Evolutionary conservation across 2,113 vertebrate genomes (phyloP), one percentile per base, ranked within the genome.

Genomic region (Orycteropus afer): DNA sequence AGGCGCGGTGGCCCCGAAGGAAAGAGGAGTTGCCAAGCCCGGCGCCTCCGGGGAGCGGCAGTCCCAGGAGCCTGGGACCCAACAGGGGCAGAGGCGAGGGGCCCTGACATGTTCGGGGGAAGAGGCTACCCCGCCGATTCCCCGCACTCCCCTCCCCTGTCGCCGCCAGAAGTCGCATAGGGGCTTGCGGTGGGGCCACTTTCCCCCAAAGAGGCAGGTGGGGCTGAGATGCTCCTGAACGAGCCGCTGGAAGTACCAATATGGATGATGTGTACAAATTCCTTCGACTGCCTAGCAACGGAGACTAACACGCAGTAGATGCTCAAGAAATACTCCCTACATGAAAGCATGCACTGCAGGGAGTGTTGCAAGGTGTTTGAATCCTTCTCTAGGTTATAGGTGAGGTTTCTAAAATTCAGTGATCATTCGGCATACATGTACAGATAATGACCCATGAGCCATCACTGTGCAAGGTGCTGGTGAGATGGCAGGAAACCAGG

Each of bases 281-380:
- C 25, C 74, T 77, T 27, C 7, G 11, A 67, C 18, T 83, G 73
- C 79, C 86, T 87, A 57, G 49, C 77, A 89, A 85, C 42, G 1
- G 76, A 86, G n/a, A 20, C 85, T 51, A 57, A 51, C 89, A 27
- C 18, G 5, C 74, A 69, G 71, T 42, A 94, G 55, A 76, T 69
- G 67, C 79, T 90, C 29, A 90, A 78, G 86, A 90, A 93, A 93
- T 57, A 23, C 59, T 67, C 67, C 55, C 74, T 87, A 84, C 77
- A 73, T 53, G 59, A 82, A 93, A 53, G 32, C 76, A 40, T 4
- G 71, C 45, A 9, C 3, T 59, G 67, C 77, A 7, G 14, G n/a
- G 10, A 51, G 32, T 7, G 7, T 2, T 12, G 90, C 14, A 71
- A 40, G 80, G 81, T 71, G 34, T 65, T 63, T 67, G 55, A 51